A percentile compares a stretch with the other conserved stretches of the same genome.
Conservation (phyloP, 2,797 vertebrate genomes). For the Yasuhikotakia modesta region DNA sequence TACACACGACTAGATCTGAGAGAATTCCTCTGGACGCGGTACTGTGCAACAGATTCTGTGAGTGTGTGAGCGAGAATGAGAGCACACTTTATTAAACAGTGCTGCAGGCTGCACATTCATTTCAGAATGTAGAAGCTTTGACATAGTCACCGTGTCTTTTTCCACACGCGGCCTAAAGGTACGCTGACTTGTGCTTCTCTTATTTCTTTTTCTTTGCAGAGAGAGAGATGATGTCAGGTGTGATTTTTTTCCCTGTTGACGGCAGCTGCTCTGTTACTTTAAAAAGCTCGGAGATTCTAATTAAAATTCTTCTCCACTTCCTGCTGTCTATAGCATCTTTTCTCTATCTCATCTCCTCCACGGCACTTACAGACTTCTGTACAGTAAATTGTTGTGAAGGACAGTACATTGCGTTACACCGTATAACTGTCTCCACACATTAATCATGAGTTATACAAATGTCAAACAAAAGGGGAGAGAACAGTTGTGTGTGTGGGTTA, state of each 20-base stretch:
- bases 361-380: slow-evolving; percentile 24
- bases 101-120: slow-evolving; percentile 17
- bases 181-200: slow-evolving; percentile 17
- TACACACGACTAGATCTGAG: slow-evolving; percentile 26
- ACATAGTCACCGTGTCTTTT: slow-evolving; percentile 2
- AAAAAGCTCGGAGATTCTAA: slow-evolving; percentile 55
- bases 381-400: slow-evolving; percentile 11
- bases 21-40: slow-evolving; percentile 21
- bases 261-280: slow-evolving; percentile 56
- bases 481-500: slow-evolving; percentile 20
- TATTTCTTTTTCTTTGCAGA: slow-evolving; percentile 11
- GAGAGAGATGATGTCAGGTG: slow-evolving; percentile 37
- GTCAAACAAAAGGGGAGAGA: slow-evolving; percentile 24
- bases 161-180: background rate
- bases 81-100: slow-evolving; percentile 22
- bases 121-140: slow-evolving; percentile 10
- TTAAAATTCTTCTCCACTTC: slow-evolving; percentile 62
- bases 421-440: slow-evolving; percentile 23
- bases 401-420: slow-evolving; percentile 5
- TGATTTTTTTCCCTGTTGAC: slow-evolving; percentile 50
- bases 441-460: slow-evolving; percentile 31
- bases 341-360: slow-evolving; percentile 36
- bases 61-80: slow-evolving; percentile 12
- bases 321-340: slow-evolving; percentile 52
- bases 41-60: slow-evolving; percentile 3